Base-by-base conservation (phyloP, 2,797 vertebrate genomes). In the Mallotus villosus region DNA sequence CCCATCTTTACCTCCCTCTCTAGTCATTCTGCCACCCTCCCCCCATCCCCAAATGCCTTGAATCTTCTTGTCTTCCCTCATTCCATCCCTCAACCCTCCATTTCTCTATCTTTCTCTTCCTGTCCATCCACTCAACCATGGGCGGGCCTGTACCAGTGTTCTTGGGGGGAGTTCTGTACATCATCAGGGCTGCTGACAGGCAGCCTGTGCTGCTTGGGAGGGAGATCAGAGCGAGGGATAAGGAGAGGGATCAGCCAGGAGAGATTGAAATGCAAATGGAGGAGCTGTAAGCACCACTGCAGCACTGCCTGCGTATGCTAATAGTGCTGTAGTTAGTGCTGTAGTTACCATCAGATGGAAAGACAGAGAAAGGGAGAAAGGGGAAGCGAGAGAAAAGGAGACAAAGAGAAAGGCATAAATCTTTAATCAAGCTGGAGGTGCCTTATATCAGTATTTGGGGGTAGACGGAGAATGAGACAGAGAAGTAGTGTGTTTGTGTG, bases 261-360 rank as follows among this genome's bases (percentile, higher is more conserved):
- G 19, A 29, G 51, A 67, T 67, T 67, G 66, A 67, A 67, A 55
- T 67, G 66, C 51, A 29, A 67, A 67, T 67, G 49, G 17, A 9
- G 66, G 17, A 2, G 24, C 49, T 24, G 22, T 51, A 49, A 46
- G 21, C 41, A 17, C 34, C 37, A 32, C 66, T 29, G 46, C 65
- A 21, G 25, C 25, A 17, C 22, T 67, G 46, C 9, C 66, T 22
- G 25, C 14, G 5, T 55, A 53, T 55, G 25, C 51, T 57, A 67
- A 67, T 57, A 41, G 19, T 9, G 5, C 49, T 32, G 12, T 53
- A 57, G 49, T 32, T 29, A 21, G 25, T 9, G 57, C 7, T n/a
- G 57, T 8, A 24, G 57, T 2, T 8, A 59, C n/a, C 7, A 8
- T 21, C n/a, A 21, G n/a, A 59, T n/a, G 57, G 57, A 59, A 24